Evolutionary conservation across 2,888 invertebrate species (phyloP), one percentile per base, ranked within the genome.

Genomic region (Notocelia uddmanniana): DNA sequence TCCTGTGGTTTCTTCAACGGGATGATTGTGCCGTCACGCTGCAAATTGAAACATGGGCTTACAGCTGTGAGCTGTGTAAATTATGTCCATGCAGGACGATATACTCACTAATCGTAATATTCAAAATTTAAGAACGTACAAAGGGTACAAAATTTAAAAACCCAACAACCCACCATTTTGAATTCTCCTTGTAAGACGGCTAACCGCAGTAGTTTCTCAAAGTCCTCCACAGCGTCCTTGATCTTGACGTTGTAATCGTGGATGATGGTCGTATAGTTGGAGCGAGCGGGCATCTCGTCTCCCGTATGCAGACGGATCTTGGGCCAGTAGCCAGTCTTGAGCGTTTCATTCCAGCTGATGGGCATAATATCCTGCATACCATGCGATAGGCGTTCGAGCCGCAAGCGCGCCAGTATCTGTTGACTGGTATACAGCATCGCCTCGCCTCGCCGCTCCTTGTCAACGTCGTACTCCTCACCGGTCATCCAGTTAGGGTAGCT

Each of bases 401-500:
- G 85, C 77, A 89, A 87, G 74, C 95, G 94, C 57, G 96, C 96
- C 75, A 96, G 81, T 50, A 96, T 86, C 83, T 96, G 96, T 84
- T 95, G 95, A 86, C 95, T 94, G 77, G 92, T 94, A 87, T 94
- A 95, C 88, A 95, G 94, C 83, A 94, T 89, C 52, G 95, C 85
- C 83, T 95, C 95, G 54, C 95, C 95, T 41, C 95, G 94, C 60
- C 90, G 89, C 76, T 91, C 92, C 77, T 91, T 91, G 76, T 92
- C 87, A 50, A 94, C 77, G 23, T 83, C 87, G 77, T 91, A 93
- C 26, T 92, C 87, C 13, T 94, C 91, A 54, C 95, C 95, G 73
- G 94, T 92, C 92, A 96, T 94, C 96, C 96, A 97, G 91, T 91
- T 95, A 3, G 97, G 97, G 84, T 95, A 96, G 83, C 95, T 95